phyloP scores from a whole-genome alignment of 2,113 vertebrate species.

The Cyphomyrus discorhynchus region DNA sequence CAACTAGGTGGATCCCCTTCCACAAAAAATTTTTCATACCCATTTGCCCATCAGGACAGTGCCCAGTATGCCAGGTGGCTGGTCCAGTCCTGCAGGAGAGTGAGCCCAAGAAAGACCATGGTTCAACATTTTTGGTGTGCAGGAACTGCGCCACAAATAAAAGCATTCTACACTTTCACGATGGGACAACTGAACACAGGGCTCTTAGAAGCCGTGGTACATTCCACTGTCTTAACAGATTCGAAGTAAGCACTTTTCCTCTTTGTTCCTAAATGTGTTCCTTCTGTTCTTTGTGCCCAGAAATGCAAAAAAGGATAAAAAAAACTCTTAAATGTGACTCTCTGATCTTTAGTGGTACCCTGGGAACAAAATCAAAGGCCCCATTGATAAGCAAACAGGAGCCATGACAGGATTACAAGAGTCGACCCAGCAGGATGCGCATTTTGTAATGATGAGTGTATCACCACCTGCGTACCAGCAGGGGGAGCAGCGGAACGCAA shows the following conservation, averaged over 20 bases:
- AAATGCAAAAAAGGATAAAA: conserved; percentile 7
- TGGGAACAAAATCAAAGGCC: conserved; percentile 55
- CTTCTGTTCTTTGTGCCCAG: not conserved
- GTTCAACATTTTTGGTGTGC: not conserved
- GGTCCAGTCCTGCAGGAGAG: not conserved
- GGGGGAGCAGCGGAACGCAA: not conserved
- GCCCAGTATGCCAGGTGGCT: not conserved
- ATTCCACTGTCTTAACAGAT: not conserved
- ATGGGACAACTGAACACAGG: not conserved
- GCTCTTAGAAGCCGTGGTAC: not conserved
- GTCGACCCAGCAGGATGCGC: conserved; percentile 41
- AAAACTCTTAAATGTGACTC: conserved; percentile 33
- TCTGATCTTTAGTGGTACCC: conserved; percentile 48
- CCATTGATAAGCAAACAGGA: conserved; percentile 59
- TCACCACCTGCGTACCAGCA: not conserved
- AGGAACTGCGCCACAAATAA: not conserved
- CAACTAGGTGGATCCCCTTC: not conserved
- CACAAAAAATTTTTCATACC: not conserved
- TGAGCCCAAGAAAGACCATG: not conserved
- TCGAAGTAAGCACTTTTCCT: not conserved
- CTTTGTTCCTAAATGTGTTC: conserved; percentile 1
- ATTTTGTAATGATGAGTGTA: not conserved
- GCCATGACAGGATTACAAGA: conserved; percentile 61
- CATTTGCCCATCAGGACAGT: not conserved
- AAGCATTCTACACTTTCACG: not conserved